phyloP scores from a whole-genome alignment of 2,888 invertebrate species.

The Brachynemurus nebulosus region DNA sequence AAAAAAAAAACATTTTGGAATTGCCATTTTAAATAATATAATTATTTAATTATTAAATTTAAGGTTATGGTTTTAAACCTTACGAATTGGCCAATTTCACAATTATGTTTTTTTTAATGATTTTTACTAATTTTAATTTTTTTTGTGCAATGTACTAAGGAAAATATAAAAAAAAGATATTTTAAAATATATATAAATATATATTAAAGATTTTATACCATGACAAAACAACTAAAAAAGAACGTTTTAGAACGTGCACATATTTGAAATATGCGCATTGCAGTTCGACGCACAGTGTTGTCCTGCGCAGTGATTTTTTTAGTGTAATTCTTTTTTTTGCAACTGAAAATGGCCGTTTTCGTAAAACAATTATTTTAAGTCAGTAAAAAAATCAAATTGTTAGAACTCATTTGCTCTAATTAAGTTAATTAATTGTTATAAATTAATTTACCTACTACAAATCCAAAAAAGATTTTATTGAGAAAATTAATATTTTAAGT shows the following conservation, averaged over 20 bases:
- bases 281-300: too few relatives aligned
- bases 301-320: not conserved
- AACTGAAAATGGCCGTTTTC: not conserved
- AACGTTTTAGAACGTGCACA: too few relatives aligned
- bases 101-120: conserved; percentile 5
- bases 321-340: not conserved
- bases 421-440: not conserved
- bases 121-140: conserved; percentile 1
- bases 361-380: not conserved
- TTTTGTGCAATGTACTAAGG: not conserved
- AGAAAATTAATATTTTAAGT: too few relatives aligned
- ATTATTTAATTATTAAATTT: conserved; percentile 10
- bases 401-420: not conserved
- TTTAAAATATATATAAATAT: not conserved
- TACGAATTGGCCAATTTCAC: conserved; percentile 7
- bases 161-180: not conserved
- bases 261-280: too few relatives aligned
- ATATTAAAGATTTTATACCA: not conserved
- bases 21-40: conserved; percentile 24
- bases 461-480: too few relatives aligned
- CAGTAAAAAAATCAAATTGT: not conserved
- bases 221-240: not conserved
- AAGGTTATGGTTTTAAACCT: conserved; percentile 7
- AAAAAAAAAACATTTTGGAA: conserved; percentile 19
- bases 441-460: too few relatives aligned